phyloP scores from a whole-genome alignment of 2,113 vertebrate species.

The Microtus montanus region DNA sequence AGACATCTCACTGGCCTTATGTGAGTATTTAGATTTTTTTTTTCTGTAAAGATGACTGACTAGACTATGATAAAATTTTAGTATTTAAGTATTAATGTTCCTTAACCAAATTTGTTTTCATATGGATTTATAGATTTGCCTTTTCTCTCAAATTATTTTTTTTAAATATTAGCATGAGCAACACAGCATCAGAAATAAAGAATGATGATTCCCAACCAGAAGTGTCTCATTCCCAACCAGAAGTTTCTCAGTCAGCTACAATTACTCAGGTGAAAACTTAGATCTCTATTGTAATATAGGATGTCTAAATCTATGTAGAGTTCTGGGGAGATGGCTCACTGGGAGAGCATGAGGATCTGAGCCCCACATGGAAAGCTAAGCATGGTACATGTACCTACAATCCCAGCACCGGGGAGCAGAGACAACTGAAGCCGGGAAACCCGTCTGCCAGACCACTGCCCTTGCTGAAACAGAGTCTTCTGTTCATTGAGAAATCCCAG shows the following conservation, averaged over 20 bases:
- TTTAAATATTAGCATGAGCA: slow-evolving; percentile 62
- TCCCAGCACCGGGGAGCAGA: not conserved
- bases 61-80: not conserved
- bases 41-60: not conserved
- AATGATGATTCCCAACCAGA: not conserved
- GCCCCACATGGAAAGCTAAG: not conserved
- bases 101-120: slow-evolving; percentile 50
- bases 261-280: slow-evolving; percentile 60
- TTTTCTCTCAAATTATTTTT: slow-evolving; percentile 59
- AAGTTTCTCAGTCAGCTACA: not conserved
- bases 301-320: not conserved
- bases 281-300: slow-evolving; percentile 16
- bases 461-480: not conserved
- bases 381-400: not conserved
- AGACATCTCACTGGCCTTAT: not conserved
- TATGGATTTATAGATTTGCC: slow-evolving; percentile 26
- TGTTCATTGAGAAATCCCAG: not conserved
- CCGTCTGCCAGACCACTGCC: not conserved
- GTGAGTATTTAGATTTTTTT: slow-evolving; percentile 15
- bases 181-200: not conserved
- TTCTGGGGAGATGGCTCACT: not conserved
- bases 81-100: slow-evolving; percentile 32
- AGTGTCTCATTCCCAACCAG: not conserved
- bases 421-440: not conserved
- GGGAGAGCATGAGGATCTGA: not conserved